Evolutionary conservation across 2,888 invertebrate species (phyloP).

Genomic region (Polymixis lichenea): DNA sequence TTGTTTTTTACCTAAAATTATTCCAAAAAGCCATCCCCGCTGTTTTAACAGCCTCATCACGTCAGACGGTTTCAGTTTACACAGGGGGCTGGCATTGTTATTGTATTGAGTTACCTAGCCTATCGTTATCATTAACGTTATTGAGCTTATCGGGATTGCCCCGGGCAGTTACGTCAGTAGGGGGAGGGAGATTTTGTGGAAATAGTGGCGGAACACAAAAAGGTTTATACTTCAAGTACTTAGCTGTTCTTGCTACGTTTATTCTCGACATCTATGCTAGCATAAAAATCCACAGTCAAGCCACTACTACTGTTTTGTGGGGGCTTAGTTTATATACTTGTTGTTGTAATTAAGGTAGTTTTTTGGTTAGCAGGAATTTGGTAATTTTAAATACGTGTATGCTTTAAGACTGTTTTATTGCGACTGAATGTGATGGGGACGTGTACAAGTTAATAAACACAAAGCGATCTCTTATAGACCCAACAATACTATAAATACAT

Average conservation of each 20-base stretch:
- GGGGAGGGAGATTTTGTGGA: slow-evolving; percentile 10
- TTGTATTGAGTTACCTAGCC: slow-evolving; percentile 63
- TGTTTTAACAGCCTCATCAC: slow-evolving; percentile 31
- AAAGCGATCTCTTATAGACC: too few relatives aligned
- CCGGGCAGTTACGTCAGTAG: slow-evolving; percentile 7
- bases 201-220: background rate
- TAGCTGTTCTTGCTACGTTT: background rate
- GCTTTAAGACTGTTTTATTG: too few relatives aligned
- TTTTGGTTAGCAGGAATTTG: too few relatives aligned
- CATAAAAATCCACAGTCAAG: too few relatives aligned
- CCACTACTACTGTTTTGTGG: too few relatives aligned
- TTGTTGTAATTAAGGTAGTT: too few relatives aligned
- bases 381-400: too few relatives aligned
- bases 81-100: slow-evolving; percentile 63
- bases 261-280: too few relatives aligned
- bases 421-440: too few relatives aligned
- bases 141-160: slow-evolving; percentile 54
- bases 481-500: too few relatives aligned
- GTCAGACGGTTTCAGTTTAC: slow-evolving; percentile 67
- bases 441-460: too few relatives aligned
- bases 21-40: slow-evolving; percentile 23
- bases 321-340: too few relatives aligned
- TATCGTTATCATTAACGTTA: slow-evolving; percentile 66
- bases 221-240: background rate
- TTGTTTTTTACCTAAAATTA: background rate